phyloP scores from a whole-genome alignment of 1,140 invertebrate genomes.

The Eumaeus atala region DNA sequence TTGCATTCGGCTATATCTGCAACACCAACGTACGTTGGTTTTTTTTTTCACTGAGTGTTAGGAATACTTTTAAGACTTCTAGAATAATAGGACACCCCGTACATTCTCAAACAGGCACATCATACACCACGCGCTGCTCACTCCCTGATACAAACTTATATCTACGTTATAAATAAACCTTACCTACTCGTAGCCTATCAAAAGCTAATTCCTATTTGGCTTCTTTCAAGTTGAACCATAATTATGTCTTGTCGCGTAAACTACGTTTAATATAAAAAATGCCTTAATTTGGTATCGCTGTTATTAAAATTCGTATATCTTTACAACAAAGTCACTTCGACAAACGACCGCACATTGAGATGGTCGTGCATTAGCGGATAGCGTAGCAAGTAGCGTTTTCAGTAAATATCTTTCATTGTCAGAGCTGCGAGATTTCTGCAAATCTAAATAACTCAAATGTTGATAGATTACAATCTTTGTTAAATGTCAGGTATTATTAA shows the following conservation, averaged over 20 bases:
- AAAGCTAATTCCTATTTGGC: slow-evolving; percentile 70
- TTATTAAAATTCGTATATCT: slow-evolving; percentile 50
- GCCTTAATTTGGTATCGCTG: slow-evolving; percentile 68
- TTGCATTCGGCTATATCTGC: too few relatives aligned
- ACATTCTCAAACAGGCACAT: slow-evolving; percentile 42
- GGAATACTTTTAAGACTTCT: neutral
- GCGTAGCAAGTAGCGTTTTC: neutral
- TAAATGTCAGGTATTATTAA: too few relatives aligned
- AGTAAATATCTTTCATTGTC: neutral
- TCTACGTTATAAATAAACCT: slow-evolving; percentile 45
- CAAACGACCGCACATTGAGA: slow-evolving; percentile 15
- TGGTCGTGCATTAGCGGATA: neutral
- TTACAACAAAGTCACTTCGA: slow-evolving; percentile 30
- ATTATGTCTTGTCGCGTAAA: slow-evolving; percentile 66
- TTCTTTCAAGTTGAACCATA: slow-evolving; percentile 73
- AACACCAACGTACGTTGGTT: too few relatives aligned
- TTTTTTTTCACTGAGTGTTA: too few relatives aligned
- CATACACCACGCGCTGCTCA: slow-evolving; percentile 29
- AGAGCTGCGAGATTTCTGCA: too few relatives aligned
- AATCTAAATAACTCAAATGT: too few relatives aligned
- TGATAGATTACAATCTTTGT: too few relatives aligned
- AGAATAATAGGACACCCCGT: slow-evolving; percentile 34
- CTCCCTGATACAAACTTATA: slow-evolving; percentile 22
- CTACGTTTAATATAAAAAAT: slow-evolving; percentile 49
- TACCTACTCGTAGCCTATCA: slow-evolving; percentile 36